phyloP scores from a whole-genome alignment of 2,797 vertebrate species.

The Coracias cyanogaster region DNA sequence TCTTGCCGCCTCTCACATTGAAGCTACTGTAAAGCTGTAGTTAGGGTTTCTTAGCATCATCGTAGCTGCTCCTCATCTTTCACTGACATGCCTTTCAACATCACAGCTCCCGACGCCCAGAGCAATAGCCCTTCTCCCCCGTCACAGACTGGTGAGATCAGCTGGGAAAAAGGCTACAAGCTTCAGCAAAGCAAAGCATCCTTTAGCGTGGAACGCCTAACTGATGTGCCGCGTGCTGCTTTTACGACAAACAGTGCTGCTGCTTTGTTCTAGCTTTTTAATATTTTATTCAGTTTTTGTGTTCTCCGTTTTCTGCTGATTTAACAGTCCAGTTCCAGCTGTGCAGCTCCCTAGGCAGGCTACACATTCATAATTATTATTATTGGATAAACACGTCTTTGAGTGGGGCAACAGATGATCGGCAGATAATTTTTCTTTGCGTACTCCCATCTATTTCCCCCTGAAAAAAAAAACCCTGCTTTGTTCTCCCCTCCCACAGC shows the following conservation, averaged over 20 bases:
- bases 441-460: not conserved
- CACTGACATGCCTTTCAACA: not conserved
- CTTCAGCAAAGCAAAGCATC: not conserved
- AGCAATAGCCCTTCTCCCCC: not conserved
- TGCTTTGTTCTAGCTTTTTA: slow-evolving; percentile 58
- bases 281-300: slow-evolving; percentile 22
- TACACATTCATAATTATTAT: slow-evolving; percentile 10
- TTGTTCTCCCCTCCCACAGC: not conserved
- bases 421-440: slow-evolving; percentile 1
- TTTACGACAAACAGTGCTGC: not conserved
- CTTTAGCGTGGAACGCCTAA: not conserved
- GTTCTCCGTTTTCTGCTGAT: slow-evolving; percentile 35
- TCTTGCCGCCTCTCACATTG: not conserved
- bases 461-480: not conserved
- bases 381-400: slow-evolving; percentile 42
- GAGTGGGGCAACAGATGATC: slow-evolving; percentile 36
- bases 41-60: not conserved
- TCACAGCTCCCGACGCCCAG: not conserved
- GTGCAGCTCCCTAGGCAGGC: slow-evolving; percentile 21
- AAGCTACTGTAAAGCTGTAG: not conserved
- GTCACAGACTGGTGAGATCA: not conserved
- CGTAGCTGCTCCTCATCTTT: not conserved
- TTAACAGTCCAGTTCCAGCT: slow-evolving; percentile 11
- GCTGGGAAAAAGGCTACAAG: not conserved
- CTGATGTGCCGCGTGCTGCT: not conserved